Evolutionary conservation across 1,140 invertebrate species (phyloP).

Genomic region (Hydropsyche tenuis): DNA sequence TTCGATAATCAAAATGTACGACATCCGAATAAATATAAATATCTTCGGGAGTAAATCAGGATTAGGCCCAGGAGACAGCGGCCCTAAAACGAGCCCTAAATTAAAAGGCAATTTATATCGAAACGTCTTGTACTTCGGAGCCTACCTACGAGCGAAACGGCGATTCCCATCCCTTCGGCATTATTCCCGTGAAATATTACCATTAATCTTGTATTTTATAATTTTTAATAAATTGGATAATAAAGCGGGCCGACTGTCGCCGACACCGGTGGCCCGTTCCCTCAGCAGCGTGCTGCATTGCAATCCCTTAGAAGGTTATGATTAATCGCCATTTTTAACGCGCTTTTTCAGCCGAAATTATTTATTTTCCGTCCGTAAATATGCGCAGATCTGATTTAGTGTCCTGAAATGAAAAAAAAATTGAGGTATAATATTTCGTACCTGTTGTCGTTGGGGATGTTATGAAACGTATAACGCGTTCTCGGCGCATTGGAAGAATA

Average conservation of each 20-base stretch:
- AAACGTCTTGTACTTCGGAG: not conserved
- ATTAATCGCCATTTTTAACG: no score
- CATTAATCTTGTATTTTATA: conserved; percentile 35
- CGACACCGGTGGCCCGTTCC: not conserved
- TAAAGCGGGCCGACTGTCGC: conserved; percentile 11
- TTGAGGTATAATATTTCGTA: no score
- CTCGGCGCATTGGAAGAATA: no score
- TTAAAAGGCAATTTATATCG: conserved; percentile 24
- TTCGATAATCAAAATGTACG: not conserved
- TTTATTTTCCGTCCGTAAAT: no score
- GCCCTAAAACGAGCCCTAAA: conserved; percentile 3
- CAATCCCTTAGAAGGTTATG: no score
- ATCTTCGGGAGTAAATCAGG: conserved; percentile 12
- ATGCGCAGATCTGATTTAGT: no score
- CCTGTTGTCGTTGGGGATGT: no score
- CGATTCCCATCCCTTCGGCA: not conserved
- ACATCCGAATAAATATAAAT: conserved; percentile 6
- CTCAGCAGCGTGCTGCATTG: no score
- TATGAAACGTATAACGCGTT: no score
- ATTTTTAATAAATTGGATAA: conserved; percentile 26
- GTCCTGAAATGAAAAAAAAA: no score
- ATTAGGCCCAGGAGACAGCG: not conserved
- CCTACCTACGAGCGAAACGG: not conserved
- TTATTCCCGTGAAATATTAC: conserved; percentile 14
- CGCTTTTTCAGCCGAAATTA: no score